Evolutionary conservation across 2,113 vertebrate genomes (phyloP), one percentile per base, ranked within the genome.

Genomic region (Excalfactoria chinensis): DNA sequence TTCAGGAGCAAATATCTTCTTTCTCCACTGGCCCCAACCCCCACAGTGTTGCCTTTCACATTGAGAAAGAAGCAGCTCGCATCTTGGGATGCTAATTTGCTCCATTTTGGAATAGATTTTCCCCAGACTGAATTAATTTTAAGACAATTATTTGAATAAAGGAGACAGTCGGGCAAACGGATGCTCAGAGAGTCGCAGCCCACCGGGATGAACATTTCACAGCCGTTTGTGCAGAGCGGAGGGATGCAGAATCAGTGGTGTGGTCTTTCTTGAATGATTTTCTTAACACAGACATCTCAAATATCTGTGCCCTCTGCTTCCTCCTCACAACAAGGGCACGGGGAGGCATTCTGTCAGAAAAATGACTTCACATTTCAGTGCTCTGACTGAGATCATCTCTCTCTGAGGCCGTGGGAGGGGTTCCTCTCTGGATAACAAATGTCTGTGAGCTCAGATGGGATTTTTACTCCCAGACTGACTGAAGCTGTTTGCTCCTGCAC

Each of bases 391-490:
- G 19, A 25, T 4, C 49, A 49, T 70, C 85, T 84, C 69, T 55
- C 63, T 75, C 32, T 1, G 4, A 56, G n/a, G 34, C 10, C 23
- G 11, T 12, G 32, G 13, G 34, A 68, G 26, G 43, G 5, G 6
- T 72, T 37, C 41, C 83, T 83, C 34, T 76, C 72, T 59, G 86
- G 68, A 37, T 30, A 19, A 41, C n/a, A 59, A 68, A 68, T 43
- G 87, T 66, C 46, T 25, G 10, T 34, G 56, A 77, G 37, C 89
- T 90, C 91, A 86, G 84, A 84, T 74, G 73, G 76, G 77, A n/a
- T 30, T 34, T 84, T 71, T 88, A 51, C n/a, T 44, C 63, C 70
- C n/a, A 30, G 79, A 25, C n/a, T 72, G 84, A 67, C 68, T 63
- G 6, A 67, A 59, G 80, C 72, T 63, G 25, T 55, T 84, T 37